phyloP scores from a whole-genome alignment of 2,888 invertebrate genomes.

The Coenonympha arcania region DNA sequence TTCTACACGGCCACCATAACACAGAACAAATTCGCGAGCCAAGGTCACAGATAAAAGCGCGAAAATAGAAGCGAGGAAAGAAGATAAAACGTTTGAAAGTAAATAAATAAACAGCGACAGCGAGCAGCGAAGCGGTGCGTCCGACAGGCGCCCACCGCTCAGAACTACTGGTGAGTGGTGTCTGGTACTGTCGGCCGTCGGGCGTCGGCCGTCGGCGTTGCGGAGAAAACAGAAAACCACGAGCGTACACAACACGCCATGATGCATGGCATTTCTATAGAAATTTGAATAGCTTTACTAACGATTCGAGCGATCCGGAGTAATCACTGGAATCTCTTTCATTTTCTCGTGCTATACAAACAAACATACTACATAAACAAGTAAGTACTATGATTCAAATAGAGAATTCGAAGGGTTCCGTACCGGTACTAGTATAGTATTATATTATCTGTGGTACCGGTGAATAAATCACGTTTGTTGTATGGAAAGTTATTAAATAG shows the following conservation, averaged over 20 bases:
- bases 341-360: neutral
- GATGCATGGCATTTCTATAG: neutral
- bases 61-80: conserved; percentile 26
- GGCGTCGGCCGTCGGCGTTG: conserved; percentile 18
- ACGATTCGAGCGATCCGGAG: neutral
- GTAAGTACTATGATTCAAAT: no score
- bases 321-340: neutral
- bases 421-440: no score
- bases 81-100: conserved; percentile 7
- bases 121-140: conserved; percentile 25
- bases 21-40: conserved; percentile 24
- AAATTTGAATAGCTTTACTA: neutral
- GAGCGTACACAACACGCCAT: conserved; percentile 13
- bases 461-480: no score
- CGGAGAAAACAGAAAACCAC: conserved; percentile 30
- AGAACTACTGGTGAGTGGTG: no score
- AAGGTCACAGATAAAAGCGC: conserved; percentile 41
- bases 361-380: no score
- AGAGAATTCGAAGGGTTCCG: no score
- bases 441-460: no score
- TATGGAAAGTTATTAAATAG: no score
- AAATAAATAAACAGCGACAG: conserved; percentile 14
- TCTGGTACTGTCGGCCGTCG: no score
- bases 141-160: no score
- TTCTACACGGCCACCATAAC: conserved; percentile 23